Base-by-base conservation (phyloP, 2,113 vertebrate genomes). In the Oophaga pumilio region DNA sequence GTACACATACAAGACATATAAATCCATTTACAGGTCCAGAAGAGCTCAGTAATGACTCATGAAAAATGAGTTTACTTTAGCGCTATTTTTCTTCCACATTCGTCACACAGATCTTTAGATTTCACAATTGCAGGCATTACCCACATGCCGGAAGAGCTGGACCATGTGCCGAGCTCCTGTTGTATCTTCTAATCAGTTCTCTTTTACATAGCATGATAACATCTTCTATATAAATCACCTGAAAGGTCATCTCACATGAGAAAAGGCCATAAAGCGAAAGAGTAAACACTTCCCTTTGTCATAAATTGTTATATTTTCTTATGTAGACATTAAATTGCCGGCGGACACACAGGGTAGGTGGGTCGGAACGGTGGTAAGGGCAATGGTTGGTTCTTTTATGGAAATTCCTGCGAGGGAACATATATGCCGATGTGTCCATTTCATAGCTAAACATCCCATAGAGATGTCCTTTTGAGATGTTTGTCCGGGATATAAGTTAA, bases 201-300 rank as follows among this genome's bases (percentile, higher is more conserved):
- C 60, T 66, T 50, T 64, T 43, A 68, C 43, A 50, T 15, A 15
- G 60, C 6, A 6, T 17, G 80, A 82, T 82, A 82, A 82, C 14
- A 82, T 82, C 79, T 82, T 50, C 59, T n/a, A 8, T 64, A 82
- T 66, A 82, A 82, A 82, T 82, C 79, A 82, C n/a, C 49, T 64
- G 28, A 66, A 82, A 66, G 79, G 79, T 82, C 59, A 82, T 20
- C n/a, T 50, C 28, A 33, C 79, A 43, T 82, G 79, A 33, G 78
- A 66, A 82, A 68, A 49, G 33, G n/a, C 52, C 33, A 82, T 82
- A 82, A 66, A 82, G 22, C 13, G 2, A 33, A 2, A 60, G 57
- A 80, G 66, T 64, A 49, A 82, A 82, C 33, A 82, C 33, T 64
- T 82, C 28, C 28, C 59, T 82, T 33, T 82, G 64, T 50, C 79